Percentiles rank a stretch among this genome's conserved stretches.
Conservation (phyloP, 1,140 invertebrate genomes). For the Pinna nobilis region DNA sequence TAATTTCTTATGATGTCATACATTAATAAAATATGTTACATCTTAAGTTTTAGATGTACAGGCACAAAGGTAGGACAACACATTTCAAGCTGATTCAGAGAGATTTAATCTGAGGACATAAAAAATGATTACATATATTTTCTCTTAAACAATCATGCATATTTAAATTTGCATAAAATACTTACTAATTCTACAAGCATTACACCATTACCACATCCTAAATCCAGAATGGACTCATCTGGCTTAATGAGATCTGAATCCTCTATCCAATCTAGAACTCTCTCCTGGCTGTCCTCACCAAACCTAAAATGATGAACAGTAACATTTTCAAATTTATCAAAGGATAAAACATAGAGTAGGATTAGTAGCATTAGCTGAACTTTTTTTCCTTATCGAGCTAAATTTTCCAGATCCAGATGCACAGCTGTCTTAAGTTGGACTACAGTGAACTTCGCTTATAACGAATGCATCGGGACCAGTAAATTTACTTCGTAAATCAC, state of each 20-base stretch:
- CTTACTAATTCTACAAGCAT: constrained; percentile 84
- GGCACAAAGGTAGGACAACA: no score
- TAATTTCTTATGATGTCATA: no score
- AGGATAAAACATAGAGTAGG: not conserved
- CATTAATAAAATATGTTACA: no score
- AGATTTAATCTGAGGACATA: no score
- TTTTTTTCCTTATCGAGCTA: not conserved
- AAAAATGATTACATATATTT: no score
- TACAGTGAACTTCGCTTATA: no score
- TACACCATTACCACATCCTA: constrained; percentile 94
- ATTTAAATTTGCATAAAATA: not conserved
- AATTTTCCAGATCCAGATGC: not conserved
- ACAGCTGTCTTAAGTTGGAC: no score
- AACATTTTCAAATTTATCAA: not conserved
- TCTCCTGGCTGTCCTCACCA: constrained; percentile 85
- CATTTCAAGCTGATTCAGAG: no score
- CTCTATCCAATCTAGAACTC: constrained; percentile 81
- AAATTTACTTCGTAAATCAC: no score
- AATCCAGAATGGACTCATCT: constrained; percentile 74
- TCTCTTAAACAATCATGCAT: no score
- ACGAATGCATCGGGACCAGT: no score
- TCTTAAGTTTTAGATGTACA: no score
- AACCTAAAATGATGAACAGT: constrained; percentile 77
- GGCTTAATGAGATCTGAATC: constrained; percentile 48
- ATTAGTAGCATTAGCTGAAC: not conserved